Evolutionary conservation across 2,888 invertebrate genomes (phyloP), one percentile per base, ranked within the genome.

Genomic region (Phaedon cochleariae): DNA sequence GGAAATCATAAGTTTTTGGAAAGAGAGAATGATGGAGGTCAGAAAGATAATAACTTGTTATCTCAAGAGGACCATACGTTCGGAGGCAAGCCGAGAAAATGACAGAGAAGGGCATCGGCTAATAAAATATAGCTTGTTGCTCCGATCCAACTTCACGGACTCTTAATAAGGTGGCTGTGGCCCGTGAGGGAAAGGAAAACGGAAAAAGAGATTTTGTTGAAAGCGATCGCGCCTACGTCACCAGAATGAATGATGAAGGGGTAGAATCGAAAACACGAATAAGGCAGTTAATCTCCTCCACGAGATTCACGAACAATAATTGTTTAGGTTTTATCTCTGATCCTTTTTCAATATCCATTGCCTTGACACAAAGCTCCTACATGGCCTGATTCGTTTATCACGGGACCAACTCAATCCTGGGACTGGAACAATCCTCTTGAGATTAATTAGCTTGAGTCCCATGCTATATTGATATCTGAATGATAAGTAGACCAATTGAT

Each of bases 1-100:
- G 84, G 96, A 97, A 78, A 83, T 93, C 55, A 78, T 92, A 22
- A 79, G 75, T 61, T 64, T 65, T 66, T 57, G 66, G 62, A 41
- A 12, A 15, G 41, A 52, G 58, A 62, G 20, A 55, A 60, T 53
- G 61, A 64, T 69, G 52, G 60, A 64, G 69, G 69, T 67, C 69
- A 60, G 60, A 67, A 65, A 61, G 66, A 64, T 69, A 69, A 69
- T 67, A 69, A 69, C 69, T 66, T 49, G 69, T 61, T 62, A 62
- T 64, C 69, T 67, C 69, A 18, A 46, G 69, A 64, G 69, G 60
- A 66, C 64, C 18, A 66, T 69, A 41, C 66, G 62, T 69, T 69
- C 64, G 34, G 45, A 60, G 66, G 29, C 59, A 37, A 45, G 51
- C 60, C 17, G 58, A 59, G 54, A 61, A 60, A 59, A 64, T 65